phyloP scores from a whole-genome alignment of 2,113 vertebrate genomes.

The Sander lucioperca region DNA sequence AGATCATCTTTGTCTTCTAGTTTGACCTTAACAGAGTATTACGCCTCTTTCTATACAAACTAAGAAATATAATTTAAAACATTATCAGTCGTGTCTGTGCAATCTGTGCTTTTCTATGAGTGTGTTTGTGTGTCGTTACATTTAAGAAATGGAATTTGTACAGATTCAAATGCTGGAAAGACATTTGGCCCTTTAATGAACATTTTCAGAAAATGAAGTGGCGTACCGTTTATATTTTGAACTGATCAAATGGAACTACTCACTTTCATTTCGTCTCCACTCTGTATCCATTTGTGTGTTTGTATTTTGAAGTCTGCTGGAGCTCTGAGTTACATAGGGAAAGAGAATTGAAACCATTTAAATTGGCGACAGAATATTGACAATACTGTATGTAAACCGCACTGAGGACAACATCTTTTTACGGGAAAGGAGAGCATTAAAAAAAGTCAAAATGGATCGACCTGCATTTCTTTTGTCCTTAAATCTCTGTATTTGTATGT shows the following conservation, averaged over 20 bases:
- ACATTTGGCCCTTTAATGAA: neutral
- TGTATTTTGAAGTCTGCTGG: conserved; percentile 34
- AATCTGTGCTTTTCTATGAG: neutral
- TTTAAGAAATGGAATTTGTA: neutral
- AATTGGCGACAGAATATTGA: conserved; percentile 78
- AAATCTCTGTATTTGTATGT: conserved; percentile 40
- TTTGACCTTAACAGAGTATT: neutral
- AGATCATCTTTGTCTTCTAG: neutral
- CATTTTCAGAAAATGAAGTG: neutral
- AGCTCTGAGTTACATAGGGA: conserved; percentile 63
- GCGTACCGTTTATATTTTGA: conserved; percentile 26
- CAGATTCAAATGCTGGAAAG: neutral
- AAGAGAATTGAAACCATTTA: conserved; percentile 77
- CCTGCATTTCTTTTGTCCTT: conserved; percentile 26
- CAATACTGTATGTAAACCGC: conserved; percentile 62
- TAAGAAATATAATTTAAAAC: conserved; percentile 6
- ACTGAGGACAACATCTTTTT: conserved; percentile 68
- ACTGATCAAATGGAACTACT: conserved; percentile 9
- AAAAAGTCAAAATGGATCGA: conserved; percentile 60
- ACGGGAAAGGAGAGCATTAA: conserved; percentile 61
- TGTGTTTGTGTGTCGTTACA: neutral
- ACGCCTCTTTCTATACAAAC: neutral
- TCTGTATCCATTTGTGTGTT: conserved; percentile 46
- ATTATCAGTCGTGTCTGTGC: neutral
- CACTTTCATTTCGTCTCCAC: neutral